phyloP scores from a whole-genome alignment of 2,113 vertebrate species.

The Dromas ardeola region DNA sequence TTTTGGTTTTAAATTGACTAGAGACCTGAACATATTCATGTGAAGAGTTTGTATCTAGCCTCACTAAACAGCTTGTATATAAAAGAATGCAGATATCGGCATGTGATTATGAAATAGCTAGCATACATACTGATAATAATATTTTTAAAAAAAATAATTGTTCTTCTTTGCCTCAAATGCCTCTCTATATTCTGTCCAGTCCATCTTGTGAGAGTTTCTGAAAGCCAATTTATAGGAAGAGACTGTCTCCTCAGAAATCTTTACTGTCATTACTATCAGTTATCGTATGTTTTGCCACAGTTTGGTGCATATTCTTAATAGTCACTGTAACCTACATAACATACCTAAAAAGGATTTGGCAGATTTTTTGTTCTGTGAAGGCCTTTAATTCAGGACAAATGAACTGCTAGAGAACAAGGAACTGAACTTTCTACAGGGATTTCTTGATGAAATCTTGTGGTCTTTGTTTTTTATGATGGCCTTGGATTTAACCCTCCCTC shows the following conservation, averaged over 20 bases:
- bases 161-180: not conserved
- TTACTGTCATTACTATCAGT: not conserved
- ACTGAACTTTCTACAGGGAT: not conserved
- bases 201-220: not conserved
- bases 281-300: not conserved
- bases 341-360: not conserved
- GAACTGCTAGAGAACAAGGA: not conserved
- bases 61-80: not conserved
- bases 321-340: not conserved
- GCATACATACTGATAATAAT: not conserved
- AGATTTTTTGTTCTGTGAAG: not conserved
- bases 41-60: not conserved
- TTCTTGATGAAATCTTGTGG: not conserved
- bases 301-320: not conserved
- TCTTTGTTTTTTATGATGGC: not conserved
- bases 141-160: not conserved
- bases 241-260: not conserved
- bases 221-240: not conserved
- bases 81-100: not conserved
- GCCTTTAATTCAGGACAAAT: not conserved
- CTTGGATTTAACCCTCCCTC: not conserved
- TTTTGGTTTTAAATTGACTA: not conserved
- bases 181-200: not conserved
- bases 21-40: not conserved
- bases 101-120: not conserved